Base-by-base conservation (phyloP, 2,888 invertebrate species). In the Ashinkailepas kermadecensis region DNA sequence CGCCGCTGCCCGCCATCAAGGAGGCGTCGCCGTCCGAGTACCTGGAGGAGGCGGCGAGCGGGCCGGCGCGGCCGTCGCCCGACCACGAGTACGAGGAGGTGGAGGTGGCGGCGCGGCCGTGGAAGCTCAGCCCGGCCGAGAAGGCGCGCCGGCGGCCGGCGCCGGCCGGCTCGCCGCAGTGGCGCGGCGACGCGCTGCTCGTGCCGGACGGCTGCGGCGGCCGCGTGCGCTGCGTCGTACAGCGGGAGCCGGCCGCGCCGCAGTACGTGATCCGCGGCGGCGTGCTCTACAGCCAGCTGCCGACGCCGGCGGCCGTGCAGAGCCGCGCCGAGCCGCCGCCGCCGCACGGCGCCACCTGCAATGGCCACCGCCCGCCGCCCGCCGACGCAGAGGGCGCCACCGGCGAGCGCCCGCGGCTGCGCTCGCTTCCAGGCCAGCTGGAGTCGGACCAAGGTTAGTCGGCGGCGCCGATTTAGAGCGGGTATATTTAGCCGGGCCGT, bases 371-470 rank as follows among this genome's bases (percentile, higher is more conserved):
- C 62, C 8, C 21, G n/a, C n/a, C 6, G n/a, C 9, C 9, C 64
- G 8, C n/a, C 64, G n/a, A 7, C 64, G 64, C 70, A 15, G 70
- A 13, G 15, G 70, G 70, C 70, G 70, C 70, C 39, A 70, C 70
- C 39, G 25, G 70, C 39, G 39, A 70, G 39, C 39, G 70, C 11
- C 10, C 15, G 15, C 15, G 39, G 39, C 25, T 39, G 39, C 25
- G 64, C 18, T 18, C 64, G n/a, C 9, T 54, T 74, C 74, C 74
- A 74, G 74, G 25, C 56, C 74, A 56, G 54, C 74, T 74, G 74
- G 74, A 74, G 74, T 15, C 56, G 8, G 74, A 74, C 74, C 74
- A 74, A 74, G 74, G 74, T 74, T 56, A 74, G 74, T 74, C 18
- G 74, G 56, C n/a, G n/a, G 70, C 70, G 70, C 39, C 39, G 39